These are phyloP conservation scores for Sula dactylatra DNA, from an alignment of 2,113 vertebrate genomes.

Conservation along the genomic window DNA sequence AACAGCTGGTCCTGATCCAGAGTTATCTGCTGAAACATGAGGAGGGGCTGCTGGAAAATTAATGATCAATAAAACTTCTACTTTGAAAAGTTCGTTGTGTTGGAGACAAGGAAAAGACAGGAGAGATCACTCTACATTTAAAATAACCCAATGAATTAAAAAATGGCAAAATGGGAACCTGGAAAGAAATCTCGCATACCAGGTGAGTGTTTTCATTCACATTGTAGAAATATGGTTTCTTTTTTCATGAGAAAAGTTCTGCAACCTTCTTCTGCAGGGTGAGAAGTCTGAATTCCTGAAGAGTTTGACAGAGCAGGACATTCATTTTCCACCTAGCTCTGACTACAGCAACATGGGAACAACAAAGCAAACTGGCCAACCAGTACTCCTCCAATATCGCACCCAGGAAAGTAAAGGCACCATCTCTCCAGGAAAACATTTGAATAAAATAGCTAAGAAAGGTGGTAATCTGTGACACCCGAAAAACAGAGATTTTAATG, in stretches of 20 bases:
- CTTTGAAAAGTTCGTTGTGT: background rate
- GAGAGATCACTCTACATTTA: background rate
- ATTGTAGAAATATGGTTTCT: background rate
- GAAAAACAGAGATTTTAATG: background rate
- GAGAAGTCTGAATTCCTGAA: background rate
- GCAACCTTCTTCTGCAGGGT: background rate
- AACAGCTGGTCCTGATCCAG: background rate
- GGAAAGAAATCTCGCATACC: background rate
- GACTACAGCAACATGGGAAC: background rate
- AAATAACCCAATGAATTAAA: background rate
- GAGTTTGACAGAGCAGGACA: background rate
- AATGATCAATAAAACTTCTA: background rate
- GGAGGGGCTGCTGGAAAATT: background rate
- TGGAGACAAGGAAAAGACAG: background rate
- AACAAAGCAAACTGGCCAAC: background rate
- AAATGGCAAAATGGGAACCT: background rate
- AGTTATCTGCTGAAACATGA: background rate
- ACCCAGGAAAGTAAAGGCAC: background rate
- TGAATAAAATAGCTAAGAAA: background rate
- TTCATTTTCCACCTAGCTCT: background rate
- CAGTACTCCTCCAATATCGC: background rate
- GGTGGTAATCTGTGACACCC: background rate
- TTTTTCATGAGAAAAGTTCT: background rate
- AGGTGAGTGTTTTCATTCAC: background rate
- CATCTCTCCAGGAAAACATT: background rate